phyloP scores from a whole-genome alignment of 1,140 invertebrate genomes.

The Caenorhabditis inopinata region DNA sequence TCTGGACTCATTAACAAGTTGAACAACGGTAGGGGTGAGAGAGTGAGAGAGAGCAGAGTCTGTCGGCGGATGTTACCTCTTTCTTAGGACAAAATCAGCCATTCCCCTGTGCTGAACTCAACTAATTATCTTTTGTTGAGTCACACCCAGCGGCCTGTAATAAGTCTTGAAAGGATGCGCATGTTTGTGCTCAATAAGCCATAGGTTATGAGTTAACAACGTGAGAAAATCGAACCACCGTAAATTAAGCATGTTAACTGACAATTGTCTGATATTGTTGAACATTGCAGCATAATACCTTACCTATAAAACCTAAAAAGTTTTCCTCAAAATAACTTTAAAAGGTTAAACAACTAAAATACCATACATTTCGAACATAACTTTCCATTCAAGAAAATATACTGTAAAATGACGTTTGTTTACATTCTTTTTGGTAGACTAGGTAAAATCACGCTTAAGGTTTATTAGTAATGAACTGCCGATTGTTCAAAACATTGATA shows the following conservation, averaged over 20 bases:
- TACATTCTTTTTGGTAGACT: no score
- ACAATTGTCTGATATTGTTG: no score
- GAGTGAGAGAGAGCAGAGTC: no score
- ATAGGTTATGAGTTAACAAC: slow-evolving; percentile 13
- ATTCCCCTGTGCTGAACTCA: not conserved
- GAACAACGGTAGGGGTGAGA: not conserved
- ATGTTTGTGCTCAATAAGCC: slow-evolving; percentile 10
- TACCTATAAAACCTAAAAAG: no score
- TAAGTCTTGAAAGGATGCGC: slow-evolving; percentile 1
- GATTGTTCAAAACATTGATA: not conserved
- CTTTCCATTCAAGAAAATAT: no score
- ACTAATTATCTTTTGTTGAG: slow-evolving; percentile 30
- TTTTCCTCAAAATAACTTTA: no score
- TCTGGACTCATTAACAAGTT: slow-evolving; percentile 32
- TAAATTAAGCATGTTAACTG: not conserved
- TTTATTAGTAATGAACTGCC: not conserved
- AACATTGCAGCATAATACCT: no score
- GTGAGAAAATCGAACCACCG: not conserved
- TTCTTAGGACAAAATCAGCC: not conserved
- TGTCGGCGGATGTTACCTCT: slow-evolving; percentile 3
- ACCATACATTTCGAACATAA: no score
- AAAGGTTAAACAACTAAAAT: no score
- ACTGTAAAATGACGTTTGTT: no score
- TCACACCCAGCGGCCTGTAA: not conserved
- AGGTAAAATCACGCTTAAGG: no score